A percentile compares a stretch with the other conserved stretches of the same genome.
Evolutionary conservation across 2,888 invertebrate species (phyloP).

Genomic region (Macropis europaea): DNA sequence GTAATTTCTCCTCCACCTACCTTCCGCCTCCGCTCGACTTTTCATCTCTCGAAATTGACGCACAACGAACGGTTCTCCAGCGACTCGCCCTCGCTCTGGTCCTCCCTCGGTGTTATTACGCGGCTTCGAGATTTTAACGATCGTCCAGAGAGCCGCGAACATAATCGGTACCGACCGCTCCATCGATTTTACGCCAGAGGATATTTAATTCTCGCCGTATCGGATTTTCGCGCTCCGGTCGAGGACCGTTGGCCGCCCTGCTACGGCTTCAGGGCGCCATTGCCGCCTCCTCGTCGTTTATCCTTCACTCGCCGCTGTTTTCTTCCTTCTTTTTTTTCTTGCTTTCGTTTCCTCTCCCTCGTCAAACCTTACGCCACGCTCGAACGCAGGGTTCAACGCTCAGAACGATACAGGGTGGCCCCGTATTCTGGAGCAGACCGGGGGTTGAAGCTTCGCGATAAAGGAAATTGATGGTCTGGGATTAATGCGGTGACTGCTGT

Average conservation of each 20-base stretch:
- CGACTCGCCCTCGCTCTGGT: background rate
- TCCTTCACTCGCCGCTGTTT: background rate
- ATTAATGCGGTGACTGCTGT: too few relatives aligned
- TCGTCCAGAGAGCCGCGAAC: constrained; percentile 27
- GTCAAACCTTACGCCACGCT: background rate
- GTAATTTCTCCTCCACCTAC: constrained; percentile 30
- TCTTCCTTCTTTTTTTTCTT: background rate
- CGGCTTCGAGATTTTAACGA: constrained; percentile 42
- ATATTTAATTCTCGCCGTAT: constrained; percentile 29
- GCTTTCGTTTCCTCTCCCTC: background rate
- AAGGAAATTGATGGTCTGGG: too few relatives aligned
- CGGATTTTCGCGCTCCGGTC: constrained; percentile 28
- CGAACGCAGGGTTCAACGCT: constrained; percentile 20
- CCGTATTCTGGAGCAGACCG: too few relatives aligned
- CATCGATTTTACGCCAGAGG: constrained; percentile 35
- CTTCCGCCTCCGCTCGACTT: constrained; percentile 30
- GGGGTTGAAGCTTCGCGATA: too few relatives aligned
- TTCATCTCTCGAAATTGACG: constrained; percentile 51
- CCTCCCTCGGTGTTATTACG: constrained; percentile 14
- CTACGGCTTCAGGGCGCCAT: constrained; percentile 35
- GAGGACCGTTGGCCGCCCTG: constrained; percentile 13
- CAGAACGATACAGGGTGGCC: too few relatives aligned
- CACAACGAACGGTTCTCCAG: background rate
- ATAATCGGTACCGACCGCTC: constrained; percentile 40
- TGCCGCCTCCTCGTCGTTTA: background rate